Evolutionary conservation across 2,113 vertebrate genomes (phyloP).

Genomic region (Xiphias gladius): DNA sequence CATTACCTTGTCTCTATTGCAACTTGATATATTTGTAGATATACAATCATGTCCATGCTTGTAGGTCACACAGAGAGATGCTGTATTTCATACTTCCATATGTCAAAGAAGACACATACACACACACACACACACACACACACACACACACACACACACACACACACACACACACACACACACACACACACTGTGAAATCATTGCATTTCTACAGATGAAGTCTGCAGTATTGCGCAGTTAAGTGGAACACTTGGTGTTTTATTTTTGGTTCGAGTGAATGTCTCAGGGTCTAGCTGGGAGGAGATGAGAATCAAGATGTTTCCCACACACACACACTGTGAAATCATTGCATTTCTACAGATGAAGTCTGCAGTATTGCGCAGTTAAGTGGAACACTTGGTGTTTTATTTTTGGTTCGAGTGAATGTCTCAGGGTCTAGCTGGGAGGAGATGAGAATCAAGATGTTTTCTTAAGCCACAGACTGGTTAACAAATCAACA

Average conservation of each 20-base stretch:
- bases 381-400: slow-evolving; percentile 13
- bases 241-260: slow-evolving; percentile 22
- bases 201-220: slow-evolving; percentile 30
- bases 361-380: slow-evolving; percentile 4
- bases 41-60: slow-evolving; percentile 2
- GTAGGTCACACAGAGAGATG: not conserved
- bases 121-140: not conserved
- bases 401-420: slow-evolving; percentile 7
- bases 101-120: not conserved
- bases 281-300: not conserved
- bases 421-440: not conserved
- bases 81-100: not conserved
- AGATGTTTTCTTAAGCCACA: slow-evolving; percentile 51
- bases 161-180: not conserved
- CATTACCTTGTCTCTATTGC: not conserved
- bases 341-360: slow-evolving; percentile 23
- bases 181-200: not conserved
- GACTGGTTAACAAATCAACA: slow-evolving; percentile 63
- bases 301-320: slow-evolving; percentile 34
- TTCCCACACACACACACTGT: slow-evolving; percentile 24
- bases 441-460: slow-evolving; percentile 4
- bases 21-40: not conserved
- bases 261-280: not conserved
- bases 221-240: not conserved
- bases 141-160: not conserved